Conservation (phyloP, 2,113 vertebrate genomes). For the Heloderma charlesbogerti region DNA sequence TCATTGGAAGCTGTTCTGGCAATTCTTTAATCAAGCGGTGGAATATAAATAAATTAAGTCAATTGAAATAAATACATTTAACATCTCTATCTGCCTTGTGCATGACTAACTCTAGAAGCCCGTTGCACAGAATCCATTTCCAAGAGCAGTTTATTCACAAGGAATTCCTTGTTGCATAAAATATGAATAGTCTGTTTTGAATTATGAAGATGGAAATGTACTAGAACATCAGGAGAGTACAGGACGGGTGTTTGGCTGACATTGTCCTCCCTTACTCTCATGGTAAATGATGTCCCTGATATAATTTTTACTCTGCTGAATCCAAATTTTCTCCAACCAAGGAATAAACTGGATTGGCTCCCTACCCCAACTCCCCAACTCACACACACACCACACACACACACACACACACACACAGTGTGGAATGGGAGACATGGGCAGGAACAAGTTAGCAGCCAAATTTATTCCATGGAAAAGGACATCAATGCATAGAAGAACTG, state of each 20-base stretch:
- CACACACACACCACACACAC: no score
- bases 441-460: no score
- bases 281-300: neutral
- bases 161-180: constrained; percentile 10
- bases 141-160: neutral
- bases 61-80: neutral
- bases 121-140: neutral
- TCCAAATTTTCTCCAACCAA: neutral
- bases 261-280: neutral
- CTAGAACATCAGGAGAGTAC: neutral
- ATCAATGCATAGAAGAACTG: no score
- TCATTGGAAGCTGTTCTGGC: neutral
- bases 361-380: no score
- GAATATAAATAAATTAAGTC: neutral
- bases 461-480: no score
- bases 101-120: neutral
- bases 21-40: neutral
- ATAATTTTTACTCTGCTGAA: neutral
- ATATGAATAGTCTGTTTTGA: constrained; percentile 16
- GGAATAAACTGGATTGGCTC: neutral
- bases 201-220: constrained; percentile 4
- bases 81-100: neutral
- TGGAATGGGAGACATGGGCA: no score
- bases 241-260: neutral
- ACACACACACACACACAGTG: no score